Conservation (phyloP, 2,113 vertebrate genomes). For the Ammospiza caudacuta region DNA sequence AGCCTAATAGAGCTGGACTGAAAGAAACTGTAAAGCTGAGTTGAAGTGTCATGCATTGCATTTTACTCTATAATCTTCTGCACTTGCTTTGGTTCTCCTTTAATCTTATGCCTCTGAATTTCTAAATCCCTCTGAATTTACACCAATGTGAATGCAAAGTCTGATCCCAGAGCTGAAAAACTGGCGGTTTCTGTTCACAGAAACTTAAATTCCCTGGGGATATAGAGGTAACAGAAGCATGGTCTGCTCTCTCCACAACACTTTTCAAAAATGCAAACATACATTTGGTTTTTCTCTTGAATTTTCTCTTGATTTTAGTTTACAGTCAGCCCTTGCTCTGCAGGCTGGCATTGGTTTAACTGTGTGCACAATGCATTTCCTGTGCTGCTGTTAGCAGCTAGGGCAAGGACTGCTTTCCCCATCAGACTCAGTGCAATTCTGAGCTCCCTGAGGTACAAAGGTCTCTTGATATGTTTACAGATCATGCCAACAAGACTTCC, state of each 20-base stretch:
- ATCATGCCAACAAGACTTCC: not conserved
- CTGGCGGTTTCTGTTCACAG: not conserved
- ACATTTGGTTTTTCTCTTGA: not conserved
- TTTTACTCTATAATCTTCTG: not conserved
- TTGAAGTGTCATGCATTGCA: fast-evolving
- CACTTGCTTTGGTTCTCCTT: not conserved
- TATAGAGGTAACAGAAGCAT: not conserved
- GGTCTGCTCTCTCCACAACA: not conserved
- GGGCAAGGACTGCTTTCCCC: not conserved
- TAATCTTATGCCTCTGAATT: not conserved
- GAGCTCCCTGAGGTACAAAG: not conserved
- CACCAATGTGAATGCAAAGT: not conserved
- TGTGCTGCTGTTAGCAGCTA: not conserved
- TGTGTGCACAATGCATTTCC: not conserved
- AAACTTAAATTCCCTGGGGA: not conserved
- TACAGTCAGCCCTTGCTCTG: not conserved
- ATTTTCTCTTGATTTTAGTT: not conserved
- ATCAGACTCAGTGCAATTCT: not conserved
- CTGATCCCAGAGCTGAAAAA: not conserved
- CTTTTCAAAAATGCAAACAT: not conserved
- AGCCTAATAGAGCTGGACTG: not conserved
- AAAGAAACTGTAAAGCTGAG: not conserved
- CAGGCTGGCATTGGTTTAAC: not conserved
- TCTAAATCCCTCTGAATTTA: not conserved
- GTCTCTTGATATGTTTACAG: not conserved